Conservation (phyloP, 2,888 invertebrate genomes). For the Norana najaformis region DNA sequence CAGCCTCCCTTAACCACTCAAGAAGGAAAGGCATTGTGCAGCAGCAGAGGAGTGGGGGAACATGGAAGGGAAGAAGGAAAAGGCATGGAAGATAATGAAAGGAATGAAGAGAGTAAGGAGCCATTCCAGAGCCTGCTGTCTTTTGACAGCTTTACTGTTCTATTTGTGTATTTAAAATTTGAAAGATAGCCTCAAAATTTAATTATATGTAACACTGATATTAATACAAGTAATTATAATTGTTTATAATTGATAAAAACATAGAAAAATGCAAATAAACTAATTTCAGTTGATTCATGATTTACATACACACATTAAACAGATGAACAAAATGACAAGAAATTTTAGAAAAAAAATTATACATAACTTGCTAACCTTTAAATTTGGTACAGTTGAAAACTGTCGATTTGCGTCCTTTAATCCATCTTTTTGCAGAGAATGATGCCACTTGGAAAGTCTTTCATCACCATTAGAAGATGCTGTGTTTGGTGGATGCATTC, state of each 20-base stretch:
- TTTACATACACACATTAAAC: background rate
- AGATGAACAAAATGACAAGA: background rate
- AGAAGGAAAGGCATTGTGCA: background rate
- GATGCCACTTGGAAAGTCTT: background rate
- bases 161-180: background rate
- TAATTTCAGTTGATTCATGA: background rate
- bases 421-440: background rate
- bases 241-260: background rate
- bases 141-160: background rate
- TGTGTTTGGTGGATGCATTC: background rate
- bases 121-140: background rate
- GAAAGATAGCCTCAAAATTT: background rate
- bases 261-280: background rate
- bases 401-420: background rate
- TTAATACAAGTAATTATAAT: background rate
- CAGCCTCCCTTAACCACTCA: no score
- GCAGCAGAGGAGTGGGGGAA: background rate
- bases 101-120: no score
- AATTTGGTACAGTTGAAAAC: constrained; percentile 4
- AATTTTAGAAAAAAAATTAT: background rate
- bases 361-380: background rate
- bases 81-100: background rate
- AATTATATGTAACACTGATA: background rate
- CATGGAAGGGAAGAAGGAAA: background rate
- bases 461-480: background rate